A percentile compares a stretch with the other conserved stretches of the same genome.
phyloP scores from a whole-genome alignment of 2,113 vertebrate species.

The Monarcha castaneiventris region DNA sequence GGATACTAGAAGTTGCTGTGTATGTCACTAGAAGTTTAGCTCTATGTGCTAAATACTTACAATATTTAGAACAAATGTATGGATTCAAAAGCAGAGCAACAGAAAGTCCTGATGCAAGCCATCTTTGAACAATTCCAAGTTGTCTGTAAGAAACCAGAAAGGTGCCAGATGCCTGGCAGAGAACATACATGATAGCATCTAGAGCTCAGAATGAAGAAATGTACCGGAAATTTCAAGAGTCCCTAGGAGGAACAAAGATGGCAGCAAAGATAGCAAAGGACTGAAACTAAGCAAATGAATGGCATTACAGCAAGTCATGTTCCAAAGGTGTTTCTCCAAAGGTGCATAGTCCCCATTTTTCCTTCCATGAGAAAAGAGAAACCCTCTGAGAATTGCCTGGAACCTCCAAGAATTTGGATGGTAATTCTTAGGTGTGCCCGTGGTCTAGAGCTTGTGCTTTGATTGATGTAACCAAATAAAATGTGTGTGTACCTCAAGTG shows the following conservation, averaged over 20 bases:
- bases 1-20: not conserved
- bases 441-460: not conserved
- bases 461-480: not conserved
- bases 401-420: not conserved
- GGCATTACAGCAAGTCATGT: not conserved
- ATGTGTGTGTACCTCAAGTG: not conserved
- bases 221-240: constrained; percentile 76
- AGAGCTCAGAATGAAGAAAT: constrained; percentile 80
- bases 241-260: constrained; percentile 73
- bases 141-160: not conserved
- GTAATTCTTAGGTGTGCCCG: not conserved
- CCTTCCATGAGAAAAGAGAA: not conserved
- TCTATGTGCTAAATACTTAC: not conserved
- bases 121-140: not conserved
- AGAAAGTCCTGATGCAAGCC: not conserved
- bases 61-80: not conserved
- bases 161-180: not conserved
- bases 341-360: not conserved
- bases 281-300: constrained; percentile 3
- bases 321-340: not conserved
- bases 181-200: not conserved
- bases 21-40: not conserved
- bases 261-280: constrained; percentile 71
- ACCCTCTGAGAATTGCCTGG: not conserved
- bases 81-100: not conserved